phyloP scores from a whole-genome alignment of 2,888 invertebrate species.

The Crocallis elinguaria region DNA sequence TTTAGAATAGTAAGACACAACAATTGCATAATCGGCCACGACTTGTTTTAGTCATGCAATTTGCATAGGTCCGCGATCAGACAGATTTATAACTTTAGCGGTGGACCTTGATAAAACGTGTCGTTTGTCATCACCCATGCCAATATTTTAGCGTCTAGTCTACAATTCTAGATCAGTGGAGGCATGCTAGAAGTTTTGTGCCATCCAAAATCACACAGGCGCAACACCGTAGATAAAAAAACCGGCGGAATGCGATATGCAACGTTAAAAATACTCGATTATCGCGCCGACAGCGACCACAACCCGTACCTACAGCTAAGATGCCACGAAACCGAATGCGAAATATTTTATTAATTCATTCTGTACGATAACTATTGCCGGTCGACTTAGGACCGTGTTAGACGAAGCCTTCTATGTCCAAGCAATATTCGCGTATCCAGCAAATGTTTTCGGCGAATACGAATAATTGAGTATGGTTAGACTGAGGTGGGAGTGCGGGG shows the following conservation, averaged over 20 bases:
- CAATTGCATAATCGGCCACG: constrained; percentile 40
- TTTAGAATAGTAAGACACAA: constrained; percentile 24
- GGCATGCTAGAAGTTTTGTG: constrained; percentile 44
- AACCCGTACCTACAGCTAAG: constrained; percentile 47
- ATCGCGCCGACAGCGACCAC: constrained; percentile 58
- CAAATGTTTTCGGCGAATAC: constrained; percentile 66
- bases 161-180: constrained; percentile 36
- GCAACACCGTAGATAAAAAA: constrained; percentile 56
- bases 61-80: constrained; percentile 47
- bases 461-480: constrained; percentile 69
- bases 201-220: constrained; percentile 46
- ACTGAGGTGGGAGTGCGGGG: constrained; percentile 62
- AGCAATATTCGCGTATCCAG: constrained; percentile 58
- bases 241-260: constrained; percentile 63
- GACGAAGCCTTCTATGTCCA: constrained; percentile 46
- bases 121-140: constrained; percentile 26
- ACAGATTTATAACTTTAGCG: constrained; percentile 36
- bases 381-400: constrained; percentile 38
- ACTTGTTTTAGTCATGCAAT: constrained; percentile 48
- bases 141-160: constrained; percentile 40
- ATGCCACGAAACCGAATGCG: constrained; percentile 40
- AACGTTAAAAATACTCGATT: constrained; percentile 70
- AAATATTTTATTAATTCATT: constrained; percentile 40
- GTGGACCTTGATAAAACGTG: constrained; percentile 44
- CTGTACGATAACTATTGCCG: constrained; percentile 57